Conservation (phyloP, 1,140 invertebrate species). For the Drosophila pseudoananassae region DNA sequence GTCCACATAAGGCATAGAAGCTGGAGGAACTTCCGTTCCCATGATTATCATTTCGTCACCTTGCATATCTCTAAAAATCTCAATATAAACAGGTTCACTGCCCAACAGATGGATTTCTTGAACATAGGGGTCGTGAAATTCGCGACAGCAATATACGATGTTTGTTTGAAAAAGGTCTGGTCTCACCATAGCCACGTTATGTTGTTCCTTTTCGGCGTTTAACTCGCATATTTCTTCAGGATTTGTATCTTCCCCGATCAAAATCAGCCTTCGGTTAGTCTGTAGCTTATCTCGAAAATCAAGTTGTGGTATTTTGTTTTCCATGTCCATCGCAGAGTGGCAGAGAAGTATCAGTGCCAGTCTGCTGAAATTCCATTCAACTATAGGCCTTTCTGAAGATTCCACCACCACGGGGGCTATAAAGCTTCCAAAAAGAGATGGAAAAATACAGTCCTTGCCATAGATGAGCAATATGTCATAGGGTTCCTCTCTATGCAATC, state of each 20-base stretch:
- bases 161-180: neutral
- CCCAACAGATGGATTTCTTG: neutral
- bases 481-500: conserved; percentile 21
- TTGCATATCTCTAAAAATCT: neutral
- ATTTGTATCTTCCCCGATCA: neutral
- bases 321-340: neutral
- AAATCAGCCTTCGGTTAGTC: neutral
- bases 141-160: neutral
- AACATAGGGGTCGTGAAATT: neutral
- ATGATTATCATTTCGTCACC: neutral
- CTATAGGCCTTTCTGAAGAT: conserved; percentile 17
- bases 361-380: conserved; percentile 42
- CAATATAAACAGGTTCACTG: neutral
- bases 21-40: neutral
- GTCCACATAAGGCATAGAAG: neutral
- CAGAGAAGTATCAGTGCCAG: conserved; percentile 24
- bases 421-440: conserved; percentile 15
- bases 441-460: conserved; percentile 41
- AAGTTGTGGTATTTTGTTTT: neutral
- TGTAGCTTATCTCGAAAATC: neutral
- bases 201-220: neutral
- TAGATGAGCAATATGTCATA: conserved; percentile 52
- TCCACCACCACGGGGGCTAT: conserved; percentile 29
- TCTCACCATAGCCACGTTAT: neutral
- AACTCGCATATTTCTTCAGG: neutral